phyloP scores from a whole-genome alignment of 1,140 invertebrate genomes.

The Aphis craccivora region DNA sequence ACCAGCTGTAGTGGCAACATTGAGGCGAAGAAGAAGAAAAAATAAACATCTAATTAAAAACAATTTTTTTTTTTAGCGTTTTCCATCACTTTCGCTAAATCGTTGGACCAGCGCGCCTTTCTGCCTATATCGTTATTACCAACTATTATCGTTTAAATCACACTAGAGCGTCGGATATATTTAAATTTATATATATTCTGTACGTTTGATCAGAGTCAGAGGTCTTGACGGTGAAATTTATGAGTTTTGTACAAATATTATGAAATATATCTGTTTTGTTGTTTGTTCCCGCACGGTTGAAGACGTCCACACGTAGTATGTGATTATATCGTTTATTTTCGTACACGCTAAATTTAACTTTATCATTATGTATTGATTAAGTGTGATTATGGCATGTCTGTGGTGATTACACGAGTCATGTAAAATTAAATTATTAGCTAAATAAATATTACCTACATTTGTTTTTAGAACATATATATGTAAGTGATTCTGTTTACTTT shows the following conservation, averaged over 20 bases:
- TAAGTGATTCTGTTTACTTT: not conserved
- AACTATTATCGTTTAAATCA: not conserved
- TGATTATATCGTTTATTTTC: not conserved
- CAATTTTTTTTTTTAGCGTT: not conserved
- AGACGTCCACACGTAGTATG: not conserved
- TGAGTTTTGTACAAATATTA: not conserved
- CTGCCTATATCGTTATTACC: not conserved
- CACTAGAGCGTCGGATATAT: not conserved
- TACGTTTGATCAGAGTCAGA: not conserved
- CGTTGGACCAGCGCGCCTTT: not conserved
- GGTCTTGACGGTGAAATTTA: not conserved
- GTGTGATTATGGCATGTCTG: not conserved
- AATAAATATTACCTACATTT: not conserved
- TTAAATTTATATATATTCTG: not conserved
- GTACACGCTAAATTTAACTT: not conserved
- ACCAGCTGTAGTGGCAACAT: not conserved
- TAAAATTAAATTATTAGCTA: not conserved
- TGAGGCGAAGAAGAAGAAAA: not conserved
- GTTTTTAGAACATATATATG: not conserved
- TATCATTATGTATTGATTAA: not conserved
- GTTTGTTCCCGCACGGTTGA: not conserved
- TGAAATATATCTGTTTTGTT: not conserved
- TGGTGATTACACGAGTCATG: not conserved
- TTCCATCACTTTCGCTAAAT: slow-evolving; percentile 20
- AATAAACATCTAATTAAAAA: slow-evolving; percentile 22